Conservation (phyloP, 2,113 vertebrate species). For the Lophochroa leadbeateri region DNA sequence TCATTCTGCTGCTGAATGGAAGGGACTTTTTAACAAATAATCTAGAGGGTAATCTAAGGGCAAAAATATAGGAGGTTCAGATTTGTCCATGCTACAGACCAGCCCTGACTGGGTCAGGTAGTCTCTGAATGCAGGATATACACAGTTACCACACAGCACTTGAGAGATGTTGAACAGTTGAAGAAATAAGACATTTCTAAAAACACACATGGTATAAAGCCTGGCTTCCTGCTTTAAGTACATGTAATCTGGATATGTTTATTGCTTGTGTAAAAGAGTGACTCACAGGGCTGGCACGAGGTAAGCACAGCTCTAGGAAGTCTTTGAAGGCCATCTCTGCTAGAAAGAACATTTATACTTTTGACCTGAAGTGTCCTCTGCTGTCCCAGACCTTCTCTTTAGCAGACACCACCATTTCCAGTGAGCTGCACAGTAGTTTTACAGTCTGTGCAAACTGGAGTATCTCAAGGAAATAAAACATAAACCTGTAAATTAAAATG, state of each 20-base stretch:
- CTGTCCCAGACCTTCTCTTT: neutral
- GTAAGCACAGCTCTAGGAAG: neutral
- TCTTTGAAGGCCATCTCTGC: neutral
- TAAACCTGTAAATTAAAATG: neutral
- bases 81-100: neutral
- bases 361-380: neutral
- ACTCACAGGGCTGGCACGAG: neutral
- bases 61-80: neutral
- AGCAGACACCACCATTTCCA: neutral
- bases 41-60: neutral
- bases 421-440: neutral
- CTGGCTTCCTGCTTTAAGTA: neutral
- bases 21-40: neutral
- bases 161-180: neutral
- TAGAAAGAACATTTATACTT: neutral
- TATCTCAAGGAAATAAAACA: neutral
- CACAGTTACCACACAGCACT: neutral
- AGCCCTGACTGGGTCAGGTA: neutral
- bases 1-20: neutral
- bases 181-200: neutral
- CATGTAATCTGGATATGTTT: neutral
- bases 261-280: neutral
- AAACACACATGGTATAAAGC: neutral
- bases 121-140: neutral
- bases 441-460: neutral